Percentiles rank a stretch among this genome's conserved stretches.
phyloP scores from a whole-genome alignment of 92 coral and sea anemone genomes.

The Siderastrea siderea region DNA sequence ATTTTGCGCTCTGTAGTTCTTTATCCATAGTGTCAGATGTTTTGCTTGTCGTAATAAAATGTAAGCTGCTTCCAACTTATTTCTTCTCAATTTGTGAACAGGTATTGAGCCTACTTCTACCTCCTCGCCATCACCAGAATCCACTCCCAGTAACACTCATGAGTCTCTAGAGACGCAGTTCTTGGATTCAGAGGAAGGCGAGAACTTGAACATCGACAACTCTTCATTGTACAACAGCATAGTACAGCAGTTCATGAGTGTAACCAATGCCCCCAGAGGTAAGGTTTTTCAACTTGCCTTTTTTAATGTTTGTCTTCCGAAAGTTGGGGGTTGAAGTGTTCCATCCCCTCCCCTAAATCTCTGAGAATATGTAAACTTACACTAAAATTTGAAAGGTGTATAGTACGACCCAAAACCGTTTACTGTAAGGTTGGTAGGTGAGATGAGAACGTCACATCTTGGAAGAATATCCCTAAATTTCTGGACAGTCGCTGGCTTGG shows the following conservation, averaged over 20 bases:
- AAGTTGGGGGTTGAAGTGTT: too few relatives aligned
- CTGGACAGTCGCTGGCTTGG: too few relatives aligned
- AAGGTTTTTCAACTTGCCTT: background rate
- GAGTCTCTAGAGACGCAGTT: background rate
- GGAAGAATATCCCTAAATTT: too few relatives aligned
- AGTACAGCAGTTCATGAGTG: conserved; percentile 83
- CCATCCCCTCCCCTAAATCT: background rate
- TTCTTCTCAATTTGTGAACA: background rate
- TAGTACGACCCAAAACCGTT: too few relatives aligned
- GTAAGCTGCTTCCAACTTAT: background rate
- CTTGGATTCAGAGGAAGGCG: background rate
- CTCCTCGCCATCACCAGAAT: background rate
- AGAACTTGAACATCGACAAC: conserved; percentile 19
- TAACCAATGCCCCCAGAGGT: conserved; percentile 91
- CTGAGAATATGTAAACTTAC: too few relatives aligned
- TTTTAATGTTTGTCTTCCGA: background rate
- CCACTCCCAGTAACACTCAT: background rate
- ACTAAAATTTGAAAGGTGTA: too few relatives aligned
- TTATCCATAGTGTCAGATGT: too few relatives aligned
- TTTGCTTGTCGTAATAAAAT: too few relatives aligned
- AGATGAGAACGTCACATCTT: too few relatives aligned
- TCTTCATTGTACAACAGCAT: conserved; percentile 56
- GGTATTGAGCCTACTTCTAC: background rate
- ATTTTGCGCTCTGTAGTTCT: too few relatives aligned
- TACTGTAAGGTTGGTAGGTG: too few relatives aligned